Conservation (phyloP, 2,797 vertebrate genomes). For the Buceros bicornis region DNA sequence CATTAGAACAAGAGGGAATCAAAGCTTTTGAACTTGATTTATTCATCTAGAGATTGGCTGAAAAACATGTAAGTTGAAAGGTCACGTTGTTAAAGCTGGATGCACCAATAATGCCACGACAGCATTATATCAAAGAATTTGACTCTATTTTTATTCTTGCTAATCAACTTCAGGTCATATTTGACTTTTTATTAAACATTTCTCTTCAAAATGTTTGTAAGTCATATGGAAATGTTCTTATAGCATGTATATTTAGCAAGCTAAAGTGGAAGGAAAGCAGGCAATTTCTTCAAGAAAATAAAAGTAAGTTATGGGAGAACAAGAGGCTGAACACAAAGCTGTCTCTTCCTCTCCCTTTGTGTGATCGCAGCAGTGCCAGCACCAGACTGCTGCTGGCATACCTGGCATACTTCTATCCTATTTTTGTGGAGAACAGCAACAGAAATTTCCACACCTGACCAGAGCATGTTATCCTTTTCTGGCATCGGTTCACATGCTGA, state of each 20-base stretch:
- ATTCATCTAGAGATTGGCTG: neutral
- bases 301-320: neutral
- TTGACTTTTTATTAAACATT: neutral
- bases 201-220: neutral
- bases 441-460: neutral
- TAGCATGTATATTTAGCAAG: neutral
- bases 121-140: neutral
- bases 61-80: neutral
- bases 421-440: neutral
- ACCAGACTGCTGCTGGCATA: neutral
- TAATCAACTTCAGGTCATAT: neutral
- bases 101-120: neutral
- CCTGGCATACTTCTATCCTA: neutral
- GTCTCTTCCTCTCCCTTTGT: neutral
- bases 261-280: neutral
- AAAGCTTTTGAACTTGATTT: neutral
- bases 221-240: neutral
- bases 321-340: neutral
- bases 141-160: neutral
- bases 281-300: neutral
- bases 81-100: neutral
- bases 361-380: neutral
- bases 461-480: neutral
- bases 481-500: neutral
- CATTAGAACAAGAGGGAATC: neutral